Conservation (phyloP, 2,113 vertebrate genomes). For the Corythaixoides concolor region DNA sequence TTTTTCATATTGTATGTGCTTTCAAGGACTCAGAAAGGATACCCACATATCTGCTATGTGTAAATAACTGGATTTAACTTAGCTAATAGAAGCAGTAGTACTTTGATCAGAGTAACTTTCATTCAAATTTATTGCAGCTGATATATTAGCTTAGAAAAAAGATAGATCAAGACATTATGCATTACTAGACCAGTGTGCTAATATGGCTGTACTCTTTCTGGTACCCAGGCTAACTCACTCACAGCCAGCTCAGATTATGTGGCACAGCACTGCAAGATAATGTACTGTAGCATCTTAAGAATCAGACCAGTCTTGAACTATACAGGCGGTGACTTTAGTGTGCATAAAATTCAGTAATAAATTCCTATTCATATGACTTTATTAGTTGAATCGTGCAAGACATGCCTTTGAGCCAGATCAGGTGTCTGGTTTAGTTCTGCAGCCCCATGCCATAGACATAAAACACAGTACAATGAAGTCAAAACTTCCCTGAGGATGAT, state of each 20-base stretch:
- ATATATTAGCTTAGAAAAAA: background rate
- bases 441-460: background rate
- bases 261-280: background rate
- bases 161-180: background rate
- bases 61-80: background rate
- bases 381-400: background rate
- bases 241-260: background rate
- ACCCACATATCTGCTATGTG: background rate
- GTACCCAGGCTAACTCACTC: background rate
- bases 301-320: background rate
- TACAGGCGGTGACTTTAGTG: background rate
- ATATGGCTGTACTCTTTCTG: background rate
- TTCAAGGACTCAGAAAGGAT: background rate
- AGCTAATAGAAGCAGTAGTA: background rate
- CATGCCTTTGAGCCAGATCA: background rate
- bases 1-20: background rate
- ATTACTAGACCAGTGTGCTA: background rate
- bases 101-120: background rate
- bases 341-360: slow-evolving; percentile 27
- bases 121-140: background rate
- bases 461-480: background rate
- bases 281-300: background rate
- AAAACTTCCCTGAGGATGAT: slow-evolving; percentile 11
- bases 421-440: slow-evolving; percentile 10
- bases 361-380: background rate